phyloP scores from a whole-genome alignment of 2,797 vertebrate species.

The Trachops cirrhosus region DNA sequence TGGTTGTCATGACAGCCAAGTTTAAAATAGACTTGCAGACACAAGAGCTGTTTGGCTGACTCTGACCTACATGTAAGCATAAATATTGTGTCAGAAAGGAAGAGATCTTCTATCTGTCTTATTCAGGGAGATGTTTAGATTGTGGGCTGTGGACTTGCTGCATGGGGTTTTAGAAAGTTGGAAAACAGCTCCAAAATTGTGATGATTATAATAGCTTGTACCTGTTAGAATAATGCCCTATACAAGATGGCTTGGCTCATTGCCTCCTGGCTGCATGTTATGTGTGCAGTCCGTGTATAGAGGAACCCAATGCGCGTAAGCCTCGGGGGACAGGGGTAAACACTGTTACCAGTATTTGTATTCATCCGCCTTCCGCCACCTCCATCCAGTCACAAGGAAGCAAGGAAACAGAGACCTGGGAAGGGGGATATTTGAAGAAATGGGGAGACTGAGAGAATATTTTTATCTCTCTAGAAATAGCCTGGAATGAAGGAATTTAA shows the following conservation, averaged over 20 bases:
- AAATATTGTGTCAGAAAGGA: constrained; percentile 63
- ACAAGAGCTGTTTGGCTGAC: constrained; percentile 62
- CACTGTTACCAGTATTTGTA: background rate
- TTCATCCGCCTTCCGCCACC: background rate
- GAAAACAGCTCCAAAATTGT: background rate
- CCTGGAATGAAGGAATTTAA: background rate
- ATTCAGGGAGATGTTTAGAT: constrained; percentile 20
- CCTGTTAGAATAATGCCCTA: background rate
- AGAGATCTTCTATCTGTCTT: constrained; percentile 28
- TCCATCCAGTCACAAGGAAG: background rate
- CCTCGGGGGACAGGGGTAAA: background rate
- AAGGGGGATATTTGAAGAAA: background rate
- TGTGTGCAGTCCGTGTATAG: no score
- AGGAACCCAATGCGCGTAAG: background rate
- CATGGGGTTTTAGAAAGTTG: constrained; percentile 28
- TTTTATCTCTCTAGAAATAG: background rate
- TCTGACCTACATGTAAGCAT: constrained; percentile 71
- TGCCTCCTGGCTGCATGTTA: background rate
- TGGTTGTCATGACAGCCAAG: constrained; percentile 75
- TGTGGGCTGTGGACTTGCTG: background rate
- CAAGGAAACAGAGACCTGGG: background rate
- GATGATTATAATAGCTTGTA: background rate
- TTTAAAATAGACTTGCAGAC: constrained; percentile 72
- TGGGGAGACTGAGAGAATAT: background rate
- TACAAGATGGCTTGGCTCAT: background rate